Base-by-base conservation (phyloP, 2,888 invertebrate species). In the Pandemis heparana region DNA sequence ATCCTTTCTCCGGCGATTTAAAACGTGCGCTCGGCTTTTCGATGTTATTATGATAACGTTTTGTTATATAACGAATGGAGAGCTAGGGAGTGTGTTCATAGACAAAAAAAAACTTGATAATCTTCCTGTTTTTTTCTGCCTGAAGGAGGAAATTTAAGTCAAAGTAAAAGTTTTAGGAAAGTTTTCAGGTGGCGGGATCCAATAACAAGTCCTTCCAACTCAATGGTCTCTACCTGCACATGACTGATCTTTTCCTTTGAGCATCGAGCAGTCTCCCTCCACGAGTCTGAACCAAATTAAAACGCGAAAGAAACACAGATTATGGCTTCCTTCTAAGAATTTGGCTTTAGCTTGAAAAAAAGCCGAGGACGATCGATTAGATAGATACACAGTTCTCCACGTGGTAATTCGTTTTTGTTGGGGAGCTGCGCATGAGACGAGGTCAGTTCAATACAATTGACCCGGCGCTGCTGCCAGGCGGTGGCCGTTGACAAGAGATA, bases 1-100 rank as follows among this genome's bases (percentile, higher is more conserved):
- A 85, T 83, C 84, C 87, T 87, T 87, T 85, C 83, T 74, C 63
- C 41, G 1, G 10, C 63, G 68, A 59, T 65, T 74, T 61, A 65
- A 53, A 65, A 69, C 51, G 68, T 59, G 43, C 65, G 16, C 32
- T 56, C 66, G 60, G 71, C 67, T 68, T 69, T 68, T 59, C 63
- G 73, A 73, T 69, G 68, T 63, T 68, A 68, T 68, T 73, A 68
- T 56, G 73, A 73, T 73, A 69, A 16, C 56, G 38, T 51, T 56
- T 32, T 72, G 32, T 62, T 65, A 38, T 56, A 38, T 41, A 43
- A 18, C 38, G 72, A 59, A 18, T 59, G 18, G 51, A 51, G 9
- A 41, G 8, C 23, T 32, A 4, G 23, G 2, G 23, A 32, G 4
- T 32, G 23, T 4, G 23, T 32, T 32, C 23, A 32, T 32, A 32